phyloP scores from a whole-genome alignment of 2,888 invertebrate genomes.

The Synanthedon andrenaeformis region DNA sequence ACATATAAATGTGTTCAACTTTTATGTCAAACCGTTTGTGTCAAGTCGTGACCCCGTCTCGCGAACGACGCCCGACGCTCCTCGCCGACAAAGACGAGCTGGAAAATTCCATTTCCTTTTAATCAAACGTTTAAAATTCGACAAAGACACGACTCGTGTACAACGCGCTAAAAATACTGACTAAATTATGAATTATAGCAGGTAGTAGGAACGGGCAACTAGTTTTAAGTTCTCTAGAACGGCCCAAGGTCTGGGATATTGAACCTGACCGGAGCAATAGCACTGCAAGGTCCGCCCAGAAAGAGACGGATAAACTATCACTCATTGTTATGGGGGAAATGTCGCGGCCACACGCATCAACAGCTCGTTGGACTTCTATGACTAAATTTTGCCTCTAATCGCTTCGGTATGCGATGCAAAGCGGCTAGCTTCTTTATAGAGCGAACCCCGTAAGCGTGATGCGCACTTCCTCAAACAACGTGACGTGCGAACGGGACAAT shows the following conservation, averaged over 20 bases:
- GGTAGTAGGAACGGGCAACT: constrained; percentile 53
- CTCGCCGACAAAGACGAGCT: constrained; percentile 34
- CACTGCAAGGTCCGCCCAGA: constrained; percentile 55
- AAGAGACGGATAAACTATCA: constrained; percentile 62
- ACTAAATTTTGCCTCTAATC: constrained; percentile 39
- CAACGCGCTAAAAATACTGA: constrained; percentile 43
- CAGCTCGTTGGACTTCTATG: constrained; percentile 33
- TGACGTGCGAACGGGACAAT: constrained; percentile 19
- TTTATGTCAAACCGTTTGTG: constrained; percentile 48
- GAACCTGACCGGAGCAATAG: constrained; percentile 63
- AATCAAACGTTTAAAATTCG: constrained; percentile 10
- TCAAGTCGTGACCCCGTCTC: constrained; percentile 45
- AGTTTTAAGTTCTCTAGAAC: constrained; percentile 57
- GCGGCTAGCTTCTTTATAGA: constrained; percentile 26
- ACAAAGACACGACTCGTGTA: constrained; percentile 16
- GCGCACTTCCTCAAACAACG: constrained; percentile 54
- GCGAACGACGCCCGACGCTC: constrained; percentile 11
- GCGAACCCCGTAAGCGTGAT: constrained; percentile 42
- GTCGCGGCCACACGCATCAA: constrained; percentile 59
- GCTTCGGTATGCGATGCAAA: constrained; percentile 50
- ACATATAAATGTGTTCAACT: constrained; percentile 30
- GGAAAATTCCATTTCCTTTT: constrained; percentile 39
- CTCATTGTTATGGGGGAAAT: constrained; percentile 63
- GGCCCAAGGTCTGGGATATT: constrained; percentile 68
- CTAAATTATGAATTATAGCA: constrained; percentile 46